phyloP scores from a whole-genome alignment of 2,888 invertebrate species.

The Euphydryas editha region DNA sequence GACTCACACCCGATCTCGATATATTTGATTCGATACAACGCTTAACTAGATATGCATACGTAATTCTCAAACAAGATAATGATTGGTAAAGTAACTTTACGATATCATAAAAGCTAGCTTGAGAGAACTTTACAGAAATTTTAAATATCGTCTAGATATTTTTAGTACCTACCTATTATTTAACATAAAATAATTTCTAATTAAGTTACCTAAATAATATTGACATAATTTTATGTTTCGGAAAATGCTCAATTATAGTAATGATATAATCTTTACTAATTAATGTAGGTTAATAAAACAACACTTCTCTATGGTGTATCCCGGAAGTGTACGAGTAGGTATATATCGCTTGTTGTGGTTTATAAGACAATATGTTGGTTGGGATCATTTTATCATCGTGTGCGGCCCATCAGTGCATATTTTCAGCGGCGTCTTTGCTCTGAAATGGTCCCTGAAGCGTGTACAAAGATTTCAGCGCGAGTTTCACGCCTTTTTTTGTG shows the following conservation, averaged over 20 bases:
- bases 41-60: conserved; percentile 44
- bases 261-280: too few relatives aligned
- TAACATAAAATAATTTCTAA: not conserved
- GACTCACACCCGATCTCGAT: conserved; percentile 48
- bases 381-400: conserved; percentile 56
- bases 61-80: conserved; percentile 37
- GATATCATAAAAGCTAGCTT: conserved; percentile 22
- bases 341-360: conserved; percentile 33
- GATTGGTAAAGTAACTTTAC: conserved; percentile 32
- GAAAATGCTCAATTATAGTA: too few relatives aligned
- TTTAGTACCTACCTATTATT: not conserved
- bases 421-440: conserved; percentile 75
- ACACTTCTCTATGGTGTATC: conserved; percentile 2
- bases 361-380: conserved; percentile 28
- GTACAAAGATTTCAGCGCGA: conserved; percentile 69
- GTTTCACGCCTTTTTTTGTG: conserved; percentile 77
- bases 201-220: not conserved
- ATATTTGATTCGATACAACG: conserved; percentile 46
- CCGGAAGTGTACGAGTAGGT: conserved; percentile 26
- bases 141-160: not conserved
- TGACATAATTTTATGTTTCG: too few relatives aligned
- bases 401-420: conserved; percentile 73
- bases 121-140: not conserved
- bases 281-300: not conserved
- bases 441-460: conserved; percentile 77